Evolutionary conservation across 1,140 invertebrate species (phyloP), one percentile per base, ranked within the genome.

Genomic region (Choristoneura fumiferana): DNA sequence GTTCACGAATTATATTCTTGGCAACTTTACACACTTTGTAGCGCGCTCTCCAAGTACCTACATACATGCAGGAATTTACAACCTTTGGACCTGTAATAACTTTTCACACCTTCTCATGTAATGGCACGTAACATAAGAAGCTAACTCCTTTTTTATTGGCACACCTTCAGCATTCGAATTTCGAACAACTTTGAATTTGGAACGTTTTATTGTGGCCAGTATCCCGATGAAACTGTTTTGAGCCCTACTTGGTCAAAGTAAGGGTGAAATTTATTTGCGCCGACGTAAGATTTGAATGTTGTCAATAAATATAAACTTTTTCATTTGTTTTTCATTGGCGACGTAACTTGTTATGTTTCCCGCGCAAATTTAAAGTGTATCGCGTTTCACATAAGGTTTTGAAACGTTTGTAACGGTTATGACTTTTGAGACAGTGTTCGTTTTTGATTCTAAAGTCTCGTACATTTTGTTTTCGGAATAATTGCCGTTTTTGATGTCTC

Each of bases 131-230:
- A 80, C 73, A 70, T 76, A 88, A 88, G 83, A 76, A 73, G 78
- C 81, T 84, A 84, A 86, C 76, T 83, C 80, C 83, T 73, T 81
- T 87, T 88, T 88, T 88, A 88, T 88, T 74, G 76, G 67, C 78
- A 60, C 78, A 85, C 85, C 83, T 88, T 84, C 82, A 82, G 76
- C 61, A 68, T 76, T 73, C 71, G 71, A 72, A 69, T 79, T 87
- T 72, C 69, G 58, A 78, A 79, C 77, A 85, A 84, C 80, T 88
- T 88, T 84, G 82, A 81, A 84, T 85, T 81, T 79, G 67, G 75
- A 73, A 78, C 76, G 78, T 80, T 84, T 81, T 81, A 82, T 86
- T 76, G 70, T 64, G 63, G 64, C 61, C 63, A 58, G 13, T 15
- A 0, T 52, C 45, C n/a, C 1, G 17, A 15, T 34, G 54, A 58